These are phyloP conservation scores for Orthonychiurus folsomi DNA, from an alignment of 2,888 invertebrate species.

Conservation along the genomic window DNA sequence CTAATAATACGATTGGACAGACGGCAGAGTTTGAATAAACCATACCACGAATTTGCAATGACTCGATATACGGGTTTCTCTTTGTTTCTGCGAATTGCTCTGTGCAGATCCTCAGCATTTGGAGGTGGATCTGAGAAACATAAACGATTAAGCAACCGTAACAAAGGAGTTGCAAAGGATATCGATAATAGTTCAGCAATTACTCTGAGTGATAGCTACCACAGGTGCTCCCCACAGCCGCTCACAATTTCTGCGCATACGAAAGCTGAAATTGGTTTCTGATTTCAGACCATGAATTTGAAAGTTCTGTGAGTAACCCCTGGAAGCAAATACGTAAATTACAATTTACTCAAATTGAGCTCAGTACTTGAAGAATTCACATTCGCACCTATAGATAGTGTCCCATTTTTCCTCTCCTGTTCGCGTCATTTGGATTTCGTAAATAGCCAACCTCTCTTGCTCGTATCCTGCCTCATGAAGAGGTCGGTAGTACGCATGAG, in stretches of 20 bases:
- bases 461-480: too few relatives aligned
- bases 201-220: conserved; percentile 29
- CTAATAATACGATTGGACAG: too few relatives aligned
- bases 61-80: conserved; percentile 30
- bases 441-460: conserved; percentile 12
- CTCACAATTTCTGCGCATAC: conserved; percentile 25
- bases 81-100: conserved; percentile 29
- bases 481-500: too few relatives aligned
- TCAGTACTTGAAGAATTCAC: background rate
- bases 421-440: conserved; percentile 27
- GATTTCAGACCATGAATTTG: conserved; percentile 24
- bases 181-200: too few relatives aligned
- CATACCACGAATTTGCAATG: conserved; percentile 23
- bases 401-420: conserved; percentile 18
- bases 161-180: too few relatives aligned
- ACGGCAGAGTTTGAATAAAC: too few relatives aligned
- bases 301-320: conserved; percentile 23
- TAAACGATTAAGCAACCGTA: background rate
- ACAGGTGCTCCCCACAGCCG: conserved; percentile 27
- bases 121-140: conserved; percentile 23
- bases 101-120: conserved; percentile 29
- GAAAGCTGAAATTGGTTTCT: conserved; percentile 26
- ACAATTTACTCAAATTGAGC: conserved; percentile 2
- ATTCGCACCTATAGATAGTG: conserved; percentile 24
- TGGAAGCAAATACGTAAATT: background rate